These are phyloP conservation scores for Varecia variegata DNA, from an alignment of 2,797 vertebrate genomes.

Conservation along the genomic window DNA sequence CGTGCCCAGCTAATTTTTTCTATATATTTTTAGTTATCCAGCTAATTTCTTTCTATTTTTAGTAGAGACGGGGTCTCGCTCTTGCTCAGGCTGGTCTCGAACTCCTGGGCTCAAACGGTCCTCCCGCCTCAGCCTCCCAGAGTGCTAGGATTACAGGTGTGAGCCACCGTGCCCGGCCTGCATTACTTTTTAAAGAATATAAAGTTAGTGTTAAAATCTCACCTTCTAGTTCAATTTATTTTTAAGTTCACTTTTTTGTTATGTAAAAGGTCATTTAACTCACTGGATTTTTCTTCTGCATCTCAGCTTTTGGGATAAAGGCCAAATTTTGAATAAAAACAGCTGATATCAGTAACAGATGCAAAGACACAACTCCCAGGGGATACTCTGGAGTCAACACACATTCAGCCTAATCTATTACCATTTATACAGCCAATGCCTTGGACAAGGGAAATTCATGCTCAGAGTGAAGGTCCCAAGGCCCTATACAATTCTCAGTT, in stretches of 20 bases:
- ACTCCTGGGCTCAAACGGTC: no score
- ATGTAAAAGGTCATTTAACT: conserved; percentile 36
- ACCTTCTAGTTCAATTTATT: background rate
- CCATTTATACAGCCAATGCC: background rate
- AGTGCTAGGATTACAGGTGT: no score
- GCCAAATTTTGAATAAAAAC: conserved; percentile 35
- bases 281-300: conserved; percentile 41
- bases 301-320: conserved; percentile 44
- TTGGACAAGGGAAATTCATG: conserved; percentile 33
- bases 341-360: background rate
- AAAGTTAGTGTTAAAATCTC: background rate
- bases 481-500: conserved; percentile 49
- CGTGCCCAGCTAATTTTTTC: no score
- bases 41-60: no score
- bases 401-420: conserved; percentile 32
- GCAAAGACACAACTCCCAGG: background rate
- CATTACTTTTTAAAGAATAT: background rate
- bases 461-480: conserved; percentile 32
- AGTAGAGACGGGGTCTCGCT: no score
- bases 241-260: conserved; percentile 55
- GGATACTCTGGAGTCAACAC: background rate
- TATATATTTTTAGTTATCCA: no score
- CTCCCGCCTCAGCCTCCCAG: no score
- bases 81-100: no score
- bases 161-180: no score